phyloP scores from a whole-genome alignment of 2,888 invertebrate genomes.

The Alsophila aescularia region DNA sequence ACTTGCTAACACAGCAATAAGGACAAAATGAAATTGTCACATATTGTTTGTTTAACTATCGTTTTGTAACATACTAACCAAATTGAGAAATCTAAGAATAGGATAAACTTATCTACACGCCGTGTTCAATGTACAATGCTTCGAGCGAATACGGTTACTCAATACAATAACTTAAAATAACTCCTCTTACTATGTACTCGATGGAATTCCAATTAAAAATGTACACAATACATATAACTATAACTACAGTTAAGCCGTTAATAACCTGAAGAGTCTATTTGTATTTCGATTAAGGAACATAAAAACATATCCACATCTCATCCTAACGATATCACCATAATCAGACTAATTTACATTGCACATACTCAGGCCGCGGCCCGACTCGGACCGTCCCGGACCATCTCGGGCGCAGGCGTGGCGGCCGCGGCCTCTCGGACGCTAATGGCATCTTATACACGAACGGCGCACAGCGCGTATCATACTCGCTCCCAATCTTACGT shows the following conservation, averaged over 20 bases:
- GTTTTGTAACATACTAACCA: slow-evolving; percentile 77
- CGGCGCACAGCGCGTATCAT: slow-evolving; percentile 70
- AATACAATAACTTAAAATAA: slow-evolving; percentile 83
- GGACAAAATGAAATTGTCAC: slow-evolving; percentile 83
- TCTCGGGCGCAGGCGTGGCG: slow-evolving; percentile 39
- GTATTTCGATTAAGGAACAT: slow-evolving; percentile 84
- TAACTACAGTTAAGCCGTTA: slow-evolving; percentile 81
- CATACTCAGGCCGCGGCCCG: slow-evolving; percentile 68
- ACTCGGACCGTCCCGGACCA: slow-evolving; percentile 55
- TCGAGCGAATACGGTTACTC: slow-evolving; percentile 81
- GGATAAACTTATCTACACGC: slow-evolving; percentile 84
- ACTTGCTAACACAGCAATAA: slow-evolving; percentile 84
- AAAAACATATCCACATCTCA: slow-evolving; percentile 81
- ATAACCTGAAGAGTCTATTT: slow-evolving; percentile 81
- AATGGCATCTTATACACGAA: slow-evolving; percentile 69
- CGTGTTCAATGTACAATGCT: slow-evolving; percentile 83
- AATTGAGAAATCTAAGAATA: slow-evolving; percentile 82
- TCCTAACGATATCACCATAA: slow-evolving; percentile 76
- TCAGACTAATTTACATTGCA: slow-evolving; percentile 84
- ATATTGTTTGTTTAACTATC: slow-evolving; percentile 70
- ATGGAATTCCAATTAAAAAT: slow-evolving; percentile 84
- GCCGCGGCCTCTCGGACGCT: slow-evolving; percentile 56
- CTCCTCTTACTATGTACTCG: slow-evolving; percentile 83
- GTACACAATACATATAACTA: slow-evolving; percentile 83
- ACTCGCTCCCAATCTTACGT: slow-evolving; percentile 81